Conservation (phyloP, 2,797 vertebrate genomes). For the Parotocinclus haroldoi region DNA sequence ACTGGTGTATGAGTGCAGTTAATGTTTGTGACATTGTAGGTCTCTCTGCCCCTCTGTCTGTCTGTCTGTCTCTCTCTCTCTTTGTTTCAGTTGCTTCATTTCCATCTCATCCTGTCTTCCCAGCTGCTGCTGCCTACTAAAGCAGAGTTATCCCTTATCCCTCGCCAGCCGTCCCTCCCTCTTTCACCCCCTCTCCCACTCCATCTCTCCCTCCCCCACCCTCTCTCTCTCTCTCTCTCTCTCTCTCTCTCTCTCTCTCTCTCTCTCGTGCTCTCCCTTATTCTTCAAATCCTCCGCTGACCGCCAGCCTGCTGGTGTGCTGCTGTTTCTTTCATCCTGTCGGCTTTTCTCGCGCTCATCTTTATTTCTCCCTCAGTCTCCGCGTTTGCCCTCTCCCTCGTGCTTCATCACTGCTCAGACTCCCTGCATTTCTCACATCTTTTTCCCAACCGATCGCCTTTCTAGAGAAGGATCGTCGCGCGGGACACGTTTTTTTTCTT, state of each 20-base stretch:
- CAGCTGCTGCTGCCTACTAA: constrained; percentile 75
- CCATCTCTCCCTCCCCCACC: constrained; percentile 53
- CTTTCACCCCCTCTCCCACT: no score
- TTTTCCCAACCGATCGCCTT: constrained; percentile 65
- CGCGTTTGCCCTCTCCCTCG: constrained; percentile 28
- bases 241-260: constrained; percentile 56
- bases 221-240: constrained; percentile 57
- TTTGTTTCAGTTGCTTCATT: constrained; percentile 37
- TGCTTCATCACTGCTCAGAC: constrained; percentile 44
- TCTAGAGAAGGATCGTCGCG: constrained; percentile 78
- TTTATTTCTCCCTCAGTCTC: constrained; percentile 57
- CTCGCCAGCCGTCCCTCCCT: constrained; percentile 43
- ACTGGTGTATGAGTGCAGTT: constrained; percentile 90
- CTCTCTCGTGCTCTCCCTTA: constrained; percentile 53
- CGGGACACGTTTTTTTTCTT: constrained; percentile 70
- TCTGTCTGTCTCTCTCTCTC: constrained; percentile 4
- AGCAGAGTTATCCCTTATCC: constrained; percentile 72
- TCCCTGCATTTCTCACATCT: constrained; percentile 61
- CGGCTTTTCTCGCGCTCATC: constrained; percentile 20
- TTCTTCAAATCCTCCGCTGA: constrained; percentile 79
- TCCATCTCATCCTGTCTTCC: constrained; percentile 44
- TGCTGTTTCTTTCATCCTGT: constrained; percentile 54
- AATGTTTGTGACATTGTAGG: constrained; percentile 89
- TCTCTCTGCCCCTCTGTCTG: constrained; percentile 14
- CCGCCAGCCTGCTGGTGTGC: constrained; percentile 74